Base-by-base conservation (phyloP, 2,797 vertebrate genomes). In the Euphonia xanthogaster region DNA sequence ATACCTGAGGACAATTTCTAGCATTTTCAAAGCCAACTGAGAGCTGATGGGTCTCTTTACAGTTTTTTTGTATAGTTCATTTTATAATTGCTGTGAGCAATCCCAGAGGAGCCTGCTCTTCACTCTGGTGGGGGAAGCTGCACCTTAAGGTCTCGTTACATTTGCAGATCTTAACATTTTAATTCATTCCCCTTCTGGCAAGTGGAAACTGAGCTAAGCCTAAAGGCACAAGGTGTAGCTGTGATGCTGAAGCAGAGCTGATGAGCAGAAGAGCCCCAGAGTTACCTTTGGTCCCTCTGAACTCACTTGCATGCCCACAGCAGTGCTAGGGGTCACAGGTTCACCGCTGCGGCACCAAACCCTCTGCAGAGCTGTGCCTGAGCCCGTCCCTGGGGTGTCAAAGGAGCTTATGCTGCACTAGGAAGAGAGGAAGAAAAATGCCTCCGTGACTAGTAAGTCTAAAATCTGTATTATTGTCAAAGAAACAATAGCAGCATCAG, bases 401-500 rank as follows among this genome's bases (percentile, higher is more conserved):
- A 92, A 95, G 84, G 68, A 92, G 94, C 92, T 96, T 92, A 87
- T 74, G 85, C 68, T 58, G 92, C 2, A 9, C 66, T 62, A 90
- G 85, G 86, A 95, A 86, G 84, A 83, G 92, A 83, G 54, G 75
- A 95, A 93, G 91, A 96, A 96, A 97, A 97, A 97, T 90, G 91
- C 50, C 82, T 93, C 89, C n/a, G 50, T 95, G 95, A 95, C 92
- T 44, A 78, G 85, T 95, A 89, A 96, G 92, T 91, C 96, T 95
- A 93, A 97, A 96, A 92, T 86, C 61, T 91, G 91, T 92, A 81
- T 94, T 95, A 90, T 94, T 96, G 88, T 91, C 82, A 75, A 75
- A 96, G 84, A 95, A 94, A 97, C 94, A 97, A 96, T 80, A 96
- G 94, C 39, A 7, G 94, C 93, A 93, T 96, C 95, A 96, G 95